Conservation (phyloP, 2,113 vertebrate species). For the Amblyornis subalaris region DNA sequence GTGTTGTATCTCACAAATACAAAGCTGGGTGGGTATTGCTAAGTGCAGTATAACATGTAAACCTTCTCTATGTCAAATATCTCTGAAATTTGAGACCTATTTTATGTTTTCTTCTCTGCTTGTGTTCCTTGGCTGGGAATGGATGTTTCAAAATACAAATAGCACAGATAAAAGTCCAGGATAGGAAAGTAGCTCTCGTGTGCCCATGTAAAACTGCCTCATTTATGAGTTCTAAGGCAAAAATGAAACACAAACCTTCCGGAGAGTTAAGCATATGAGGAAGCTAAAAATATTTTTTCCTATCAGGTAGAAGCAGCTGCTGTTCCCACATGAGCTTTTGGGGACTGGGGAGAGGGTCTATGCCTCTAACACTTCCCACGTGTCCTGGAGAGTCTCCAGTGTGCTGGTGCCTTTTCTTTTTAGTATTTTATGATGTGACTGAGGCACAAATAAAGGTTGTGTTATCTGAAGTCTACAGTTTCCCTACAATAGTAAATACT, state of each 20-base stretch:
- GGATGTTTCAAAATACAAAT: neutral
- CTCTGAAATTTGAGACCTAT: neutral
- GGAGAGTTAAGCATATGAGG: neutral
- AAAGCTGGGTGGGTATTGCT: neutral
- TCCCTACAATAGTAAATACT: neutral
- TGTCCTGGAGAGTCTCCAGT: neutral
- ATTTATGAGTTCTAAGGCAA: neutral
- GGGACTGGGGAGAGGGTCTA: neutral
- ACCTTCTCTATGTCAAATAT: neutral
- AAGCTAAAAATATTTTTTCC: neutral
- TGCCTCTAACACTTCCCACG: neutral
- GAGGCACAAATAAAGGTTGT: neutral
- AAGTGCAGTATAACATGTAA: neutral
- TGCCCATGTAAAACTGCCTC: neutral
- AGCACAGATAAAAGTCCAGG: neutral
- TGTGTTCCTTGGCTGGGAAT: neutral
- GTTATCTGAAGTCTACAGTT: neutral
- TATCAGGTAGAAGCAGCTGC: neutral
- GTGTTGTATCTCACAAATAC: neutral
- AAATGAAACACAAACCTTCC: neutral
- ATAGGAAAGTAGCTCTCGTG: neutral
- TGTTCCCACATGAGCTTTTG: neutral
- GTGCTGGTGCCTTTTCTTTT: neutral
- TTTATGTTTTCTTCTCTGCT: neutral
- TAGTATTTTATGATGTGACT: neutral